Evolutionary conservation across 2,888 invertebrate genomes (phyloP), one percentile per base, ranked within the genome.

Genomic region (Belgica antarctica): DNA sequence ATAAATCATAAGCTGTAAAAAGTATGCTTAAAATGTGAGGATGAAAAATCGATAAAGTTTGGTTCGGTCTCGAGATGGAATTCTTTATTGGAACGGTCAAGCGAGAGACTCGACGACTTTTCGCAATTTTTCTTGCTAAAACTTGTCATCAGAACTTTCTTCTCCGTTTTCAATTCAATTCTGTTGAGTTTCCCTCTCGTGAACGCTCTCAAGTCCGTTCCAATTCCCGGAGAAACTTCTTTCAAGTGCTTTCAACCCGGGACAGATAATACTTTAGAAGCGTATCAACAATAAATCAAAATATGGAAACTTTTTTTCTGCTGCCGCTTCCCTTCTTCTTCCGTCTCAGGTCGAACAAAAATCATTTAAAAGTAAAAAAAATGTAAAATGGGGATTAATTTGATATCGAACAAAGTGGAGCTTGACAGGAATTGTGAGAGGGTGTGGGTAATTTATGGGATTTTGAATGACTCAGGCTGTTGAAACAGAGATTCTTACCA

Each of bases 1-100:
- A 63, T 63, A 63, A 63, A 63, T 63, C 63, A 63, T 22, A 63
- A 41, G 25, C 25, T 34, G 25, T 36, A 36, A 63, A 63, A 62
- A 34, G 22, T 63, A 63, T 63, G 41, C 22, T 36, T 41, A 24
- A 22, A 34, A 12, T 31, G 31, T 62, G 62, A 62, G 24, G 15
- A 28, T 15, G 17, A 62, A 62, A 41, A 63, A 41, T 63, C 41
- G 41, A 63, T 59, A 59, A 59, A 59, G 15, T 59, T 27, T 10
- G n/a, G n/a, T 15, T 25, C 24, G n/a, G n/a, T n/a, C n/a, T 24
- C 12, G 34, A 31, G 34, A 31, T 31, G 12, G 12, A 31, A 31
- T 31, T 31, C 34, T 31, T 31, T 31, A 12, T 31, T 5, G 12
- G 12, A 31, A 31, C 34, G 34, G 12, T 12, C 34, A 31, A 12